Evolutionary conservation across 1,140 invertebrate genomes (phyloP).

Genomic region (Drosophila guanche): DNA sequence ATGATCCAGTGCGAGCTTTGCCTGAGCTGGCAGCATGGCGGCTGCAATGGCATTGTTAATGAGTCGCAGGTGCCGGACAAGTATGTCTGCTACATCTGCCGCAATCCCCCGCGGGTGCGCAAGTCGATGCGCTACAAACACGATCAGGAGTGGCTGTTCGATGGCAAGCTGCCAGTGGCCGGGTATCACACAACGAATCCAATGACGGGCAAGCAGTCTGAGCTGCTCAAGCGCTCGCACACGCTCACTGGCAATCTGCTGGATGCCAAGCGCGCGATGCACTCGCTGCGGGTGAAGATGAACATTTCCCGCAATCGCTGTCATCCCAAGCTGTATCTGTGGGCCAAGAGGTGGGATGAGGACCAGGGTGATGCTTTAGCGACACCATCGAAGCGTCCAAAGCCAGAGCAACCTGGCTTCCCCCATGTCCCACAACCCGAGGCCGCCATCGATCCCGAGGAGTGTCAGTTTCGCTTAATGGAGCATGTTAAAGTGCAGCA

Average conservation of each 20-base stretch:
- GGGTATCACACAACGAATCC: slow-evolving; percentile 83
- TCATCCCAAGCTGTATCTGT: slow-evolving; percentile 93
- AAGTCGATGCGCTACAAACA: slow-evolving; percentile 89
- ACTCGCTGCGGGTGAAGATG: slow-evolving; percentile 89
- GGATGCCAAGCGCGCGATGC: slow-evolving; percentile 88
- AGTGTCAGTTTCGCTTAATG: slow-evolving; percentile 90
- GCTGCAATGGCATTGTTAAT: slow-evolving; percentile 92
- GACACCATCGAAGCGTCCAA: slow-evolving; percentile 61
- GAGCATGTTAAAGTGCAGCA: slow-evolving; percentile 91
- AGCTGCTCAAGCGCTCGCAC: slow-evolving; percentile 87
- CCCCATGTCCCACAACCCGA: slow-evolving; percentile 89
- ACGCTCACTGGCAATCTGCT: slow-evolving; percentile 89
- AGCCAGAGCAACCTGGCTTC: slow-evolving; percentile 36
- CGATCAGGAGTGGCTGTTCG: slow-evolving; percentile 94
- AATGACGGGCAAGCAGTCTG: slow-evolving; percentile 76
- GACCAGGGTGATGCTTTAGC: slow-evolving; percentile 53
- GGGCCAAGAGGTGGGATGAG: slow-evolving; percentile 92
- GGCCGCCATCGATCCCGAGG: slow-evolving; percentile 90
- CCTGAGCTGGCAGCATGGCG: slow-evolving; percentile 96
- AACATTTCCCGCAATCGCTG: slow-evolving; percentile 90
- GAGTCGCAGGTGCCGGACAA: slow-evolving; percentile 93
- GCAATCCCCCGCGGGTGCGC: slow-evolving; percentile 89
- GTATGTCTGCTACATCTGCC: slow-evolving; percentile 94
- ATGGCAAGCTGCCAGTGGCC: slow-evolving; percentile 89
- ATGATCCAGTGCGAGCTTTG: slow-evolving; percentile 98